Evolutionary conservation across 2,113 vertebrate genomes (phyloP), one percentile per base, ranked within the genome.

Genomic region (Scopus umbretta): DNA sequence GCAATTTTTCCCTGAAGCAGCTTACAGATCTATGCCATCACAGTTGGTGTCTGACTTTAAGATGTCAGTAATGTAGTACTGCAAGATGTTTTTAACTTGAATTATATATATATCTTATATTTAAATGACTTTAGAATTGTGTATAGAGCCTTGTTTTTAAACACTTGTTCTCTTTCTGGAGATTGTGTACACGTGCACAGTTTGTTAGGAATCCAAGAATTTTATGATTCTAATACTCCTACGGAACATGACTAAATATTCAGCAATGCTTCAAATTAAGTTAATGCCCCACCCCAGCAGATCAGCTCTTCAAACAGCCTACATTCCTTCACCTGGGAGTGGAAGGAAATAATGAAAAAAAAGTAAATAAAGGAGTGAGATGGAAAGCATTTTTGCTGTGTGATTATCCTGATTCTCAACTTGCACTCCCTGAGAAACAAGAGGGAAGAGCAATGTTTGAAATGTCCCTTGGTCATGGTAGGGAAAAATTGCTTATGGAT

Each of bases 361-460:
- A 98, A 95, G 93, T 98, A 97, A 98, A 98, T 97, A 98, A 97
- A 96, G 91, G 96, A 98, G 95, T 87, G 91, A 88, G 72, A 79
- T 86, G 84, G 94, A 98, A 98, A 95, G 84, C 73, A 97, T 97
- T 97, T 97, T 96, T 96, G 94, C 94, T 86, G 82, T 83, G 82
- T 11, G 25, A 94, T 97, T 97, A 96, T 96, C 95, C 67, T 66
- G 92, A 95, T 97, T 97, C 93, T 88, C 93, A 94, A 45, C 82
- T 83, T 72, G 71, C 78, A 62, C 74, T 93, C 94, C 92, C 66
- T 95, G 52, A 96, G 88, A 95, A 94, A 96, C 68, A n/a, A 93
- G 81, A 96, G 19, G 22, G 65, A 92, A 94, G 63, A 94, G 62
- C 71, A 83, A 53, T 43, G 17, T 13, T 80, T 80, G 34, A 95